Base-by-base conservation (phyloP, 2,888 invertebrate species). In the Cephus sareptanus region DNA sequence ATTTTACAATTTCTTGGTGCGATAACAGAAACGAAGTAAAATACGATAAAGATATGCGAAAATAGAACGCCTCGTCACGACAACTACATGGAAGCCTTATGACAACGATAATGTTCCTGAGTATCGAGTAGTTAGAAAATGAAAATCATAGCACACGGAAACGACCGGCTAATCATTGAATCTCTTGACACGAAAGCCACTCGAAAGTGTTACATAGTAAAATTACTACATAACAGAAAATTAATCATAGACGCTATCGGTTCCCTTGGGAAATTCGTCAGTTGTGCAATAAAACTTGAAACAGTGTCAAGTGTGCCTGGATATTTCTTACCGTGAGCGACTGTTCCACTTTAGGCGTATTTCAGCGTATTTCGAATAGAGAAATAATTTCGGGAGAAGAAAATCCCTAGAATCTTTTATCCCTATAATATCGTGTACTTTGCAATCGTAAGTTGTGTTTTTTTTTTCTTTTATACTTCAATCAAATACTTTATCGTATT, bases 151-250 rank as follows among this genome's bases (percentile, higher is more conserved):
- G 76, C 79, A 69, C 76, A 81, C 80, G 81, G 80, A 83, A 77
- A 77, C 77, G 81, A 77, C 75, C 80, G 83, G 79, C 82, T 87
- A 86, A 87, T 88, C 87, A 76, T 83, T 68, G 75, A 81, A 87
- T 87, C 86, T 86, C 80, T 79, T 83, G 81, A 82, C 87, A 87
- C 87, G 87, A 87, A 86, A 79, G 75, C 79, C 75, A 74, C 80
- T 80, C 79, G 83, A 85, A 88, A 88, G 85, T 87, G 85, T 87
- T 82, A 84, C 87, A 86, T 86, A 83, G 84, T 84, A 85, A 85
- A 71, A 30, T 71, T 70, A 37, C 40, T 75, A 56, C 77, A 56
- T 77, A 15, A 40, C 15, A 40, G 23, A 56, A 56, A 56, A 56
- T 9, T 56, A 56, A 56, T 56, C 56, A 15, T 9, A 56, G 56